Evolutionary conservation across 2,113 vertebrate species (phyloP).

Genomic region (Atrichornis clamosus): DNA sequence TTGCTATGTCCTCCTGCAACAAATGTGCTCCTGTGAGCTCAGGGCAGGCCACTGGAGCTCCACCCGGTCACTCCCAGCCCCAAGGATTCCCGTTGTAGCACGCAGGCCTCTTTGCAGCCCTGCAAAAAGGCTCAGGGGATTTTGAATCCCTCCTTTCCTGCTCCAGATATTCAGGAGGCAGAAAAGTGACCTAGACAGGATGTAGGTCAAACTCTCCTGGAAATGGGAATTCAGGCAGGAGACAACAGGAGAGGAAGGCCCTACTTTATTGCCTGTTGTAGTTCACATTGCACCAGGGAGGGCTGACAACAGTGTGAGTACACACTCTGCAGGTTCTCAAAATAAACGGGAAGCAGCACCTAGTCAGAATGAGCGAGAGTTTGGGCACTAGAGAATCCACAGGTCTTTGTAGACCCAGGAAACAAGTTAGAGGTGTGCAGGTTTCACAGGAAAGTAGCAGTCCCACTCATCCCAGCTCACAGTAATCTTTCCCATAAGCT

Average conservation of each 20-base stretch:
- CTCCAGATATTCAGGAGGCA: neutral
- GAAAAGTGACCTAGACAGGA: neutral
- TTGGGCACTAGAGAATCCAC: neutral
- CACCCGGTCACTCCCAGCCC: neutral
- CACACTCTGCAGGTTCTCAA: neutral
- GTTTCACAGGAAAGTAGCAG: neutral
- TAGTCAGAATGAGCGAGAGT: neutral
- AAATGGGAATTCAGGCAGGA: neutral
- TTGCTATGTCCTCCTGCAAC: slow-evolving; percentile 89
- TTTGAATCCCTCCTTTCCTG: neutral
- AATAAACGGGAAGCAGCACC: neutral
- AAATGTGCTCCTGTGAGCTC: neutral
- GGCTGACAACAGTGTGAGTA: neutral
- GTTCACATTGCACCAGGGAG: neutral
- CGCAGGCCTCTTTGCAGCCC: neutral
- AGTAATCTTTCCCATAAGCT: neutral
- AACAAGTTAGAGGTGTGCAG: rapidly evolving
- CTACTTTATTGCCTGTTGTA: neutral
- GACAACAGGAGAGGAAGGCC: neutral
- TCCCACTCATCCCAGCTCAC: neutral
- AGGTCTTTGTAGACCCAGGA: neutral
- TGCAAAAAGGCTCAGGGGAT: neutral
- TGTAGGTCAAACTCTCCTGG: neutral
- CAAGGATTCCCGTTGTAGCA: neutral
- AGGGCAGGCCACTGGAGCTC: neutral